phyloP scores from a whole-genome alignment of 2,113 vertebrate species.

The Sinocyclocheilus maitianheensis region DNA sequence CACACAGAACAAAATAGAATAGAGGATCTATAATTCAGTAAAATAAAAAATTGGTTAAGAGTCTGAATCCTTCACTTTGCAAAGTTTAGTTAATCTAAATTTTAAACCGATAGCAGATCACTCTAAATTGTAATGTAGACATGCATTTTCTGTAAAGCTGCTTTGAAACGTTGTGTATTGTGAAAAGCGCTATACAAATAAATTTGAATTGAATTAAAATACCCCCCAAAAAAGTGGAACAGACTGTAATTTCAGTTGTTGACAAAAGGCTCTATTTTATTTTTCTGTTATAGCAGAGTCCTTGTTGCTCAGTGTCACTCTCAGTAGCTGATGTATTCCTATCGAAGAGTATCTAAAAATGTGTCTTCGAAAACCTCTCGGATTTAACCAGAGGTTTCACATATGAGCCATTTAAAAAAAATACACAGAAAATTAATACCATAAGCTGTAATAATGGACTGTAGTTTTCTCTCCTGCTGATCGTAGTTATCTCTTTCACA shows the following conservation, averaged over 20 bases:
- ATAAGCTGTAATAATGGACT: conserved; percentile 22
- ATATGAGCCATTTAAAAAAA: neutral
- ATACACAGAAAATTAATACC: conserved; percentile 7
- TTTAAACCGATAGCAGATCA: neutral
- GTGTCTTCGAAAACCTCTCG: neutral
- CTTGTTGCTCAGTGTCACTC: neutral
- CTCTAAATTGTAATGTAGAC: too few species aligned
- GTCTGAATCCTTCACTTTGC: neutral
- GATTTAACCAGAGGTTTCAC: too few species aligned
- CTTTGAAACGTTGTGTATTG: too few species aligned
- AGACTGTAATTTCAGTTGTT: conserved; percentile 6
- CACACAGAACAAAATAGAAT: neutral
- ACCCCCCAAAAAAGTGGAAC: neutral
- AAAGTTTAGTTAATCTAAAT: too few species aligned
- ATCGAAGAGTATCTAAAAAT: conserved; percentile 13
- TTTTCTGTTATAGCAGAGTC: conserved; percentile 14
- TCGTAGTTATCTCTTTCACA: neutral
- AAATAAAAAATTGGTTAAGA: neutral
- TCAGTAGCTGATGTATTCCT: neutral
- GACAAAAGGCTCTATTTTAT: conserved; percentile 37
- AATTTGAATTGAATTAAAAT: neutral
- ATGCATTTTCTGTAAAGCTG: too few species aligned
- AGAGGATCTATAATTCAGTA: neutral
- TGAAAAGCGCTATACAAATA: too few species aligned
- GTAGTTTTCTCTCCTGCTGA: conserved; percentile 12